phyloP scores from a whole-genome alignment of 2,113 vertebrate species.

The Hemichromis elongatus region DNA sequence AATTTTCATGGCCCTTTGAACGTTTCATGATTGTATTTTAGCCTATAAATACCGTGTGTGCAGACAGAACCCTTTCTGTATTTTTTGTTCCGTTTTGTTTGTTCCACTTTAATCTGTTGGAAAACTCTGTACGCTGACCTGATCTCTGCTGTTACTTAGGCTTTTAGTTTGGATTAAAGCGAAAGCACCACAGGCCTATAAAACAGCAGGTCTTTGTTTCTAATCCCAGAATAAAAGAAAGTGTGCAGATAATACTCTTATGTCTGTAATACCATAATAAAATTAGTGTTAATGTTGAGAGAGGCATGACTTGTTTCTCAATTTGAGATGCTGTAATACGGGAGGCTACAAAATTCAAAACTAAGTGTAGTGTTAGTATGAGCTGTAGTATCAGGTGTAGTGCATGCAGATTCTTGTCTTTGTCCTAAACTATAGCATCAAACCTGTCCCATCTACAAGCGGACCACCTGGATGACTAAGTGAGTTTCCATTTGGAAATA shows the following conservation, averaged over 20 bases:
- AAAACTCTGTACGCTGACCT: not conserved
- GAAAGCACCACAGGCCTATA: not conserved
- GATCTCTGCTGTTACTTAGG: not conserved
- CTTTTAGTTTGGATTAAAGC: not conserved
- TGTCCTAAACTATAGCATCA: constrained; percentile 5
- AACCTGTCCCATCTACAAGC: constrained; percentile 4
- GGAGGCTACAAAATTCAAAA: not conserved
- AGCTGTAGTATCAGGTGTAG: not conserved
- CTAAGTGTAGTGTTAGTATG: not conserved
- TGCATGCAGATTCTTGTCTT: not conserved
- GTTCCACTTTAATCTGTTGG: not conserved
- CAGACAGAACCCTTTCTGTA: not conserved
- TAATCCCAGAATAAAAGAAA: not conserved
- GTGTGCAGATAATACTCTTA: not conserved
- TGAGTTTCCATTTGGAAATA: constrained; percentile 10
- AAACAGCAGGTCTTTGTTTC: constrained; percentile 19
- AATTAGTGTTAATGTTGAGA: not conserved
- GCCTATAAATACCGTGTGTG: not conserved
- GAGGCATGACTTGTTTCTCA: not conserved
- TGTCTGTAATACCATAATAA: not conserved
- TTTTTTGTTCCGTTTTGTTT: not conserved
- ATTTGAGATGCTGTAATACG: not conserved
- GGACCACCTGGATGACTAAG: constrained; percentile 26
- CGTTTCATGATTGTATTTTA: not conserved
- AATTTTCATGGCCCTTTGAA: not conserved